Percentiles rank a stretch among this genome's conserved stretches.
These are phyloP conservation scores for Trematomus loennbergii DNA, from an alignment of 2,113 vertebrate genomes.

Conservation along the genomic window DNA sequence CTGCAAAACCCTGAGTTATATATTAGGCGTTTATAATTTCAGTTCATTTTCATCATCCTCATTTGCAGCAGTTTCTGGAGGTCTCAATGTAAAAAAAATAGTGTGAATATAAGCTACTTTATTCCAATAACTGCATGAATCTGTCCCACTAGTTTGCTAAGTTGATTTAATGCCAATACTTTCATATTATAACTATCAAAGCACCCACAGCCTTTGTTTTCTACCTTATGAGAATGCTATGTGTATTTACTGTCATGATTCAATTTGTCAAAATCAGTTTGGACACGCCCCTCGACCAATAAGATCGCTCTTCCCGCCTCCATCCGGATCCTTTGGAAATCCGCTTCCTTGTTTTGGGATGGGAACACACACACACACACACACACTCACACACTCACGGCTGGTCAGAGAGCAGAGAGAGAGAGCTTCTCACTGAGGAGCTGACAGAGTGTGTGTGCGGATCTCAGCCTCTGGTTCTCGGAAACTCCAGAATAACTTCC, in stretches of 20 bases:
- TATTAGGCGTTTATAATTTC: background rate
- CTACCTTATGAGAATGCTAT: too few relatives aligned
- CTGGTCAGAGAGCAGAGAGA: conserved; percentile 42
- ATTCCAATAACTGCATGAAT: too few relatives aligned
- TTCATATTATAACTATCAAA: too few relatives aligned
- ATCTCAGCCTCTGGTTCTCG: background rate
- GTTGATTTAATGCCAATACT: too few relatives aligned
- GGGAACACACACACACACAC: background rate
- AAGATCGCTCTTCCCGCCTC: background rate
- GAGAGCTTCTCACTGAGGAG: conserved; percentile 43
- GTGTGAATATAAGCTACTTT: too few relatives aligned
- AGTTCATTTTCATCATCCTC: too few relatives aligned
- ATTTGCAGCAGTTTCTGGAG: too few relatives aligned
- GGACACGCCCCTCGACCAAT: conserved; percentile 1
- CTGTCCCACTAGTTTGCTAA: too few relatives aligned
- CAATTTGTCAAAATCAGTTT: background rate
- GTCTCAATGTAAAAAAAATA: too few relatives aligned
- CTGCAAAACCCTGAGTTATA: background rate
- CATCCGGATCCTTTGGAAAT: conserved; percentile 34
- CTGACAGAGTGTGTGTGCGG: conserved; percentile 15
- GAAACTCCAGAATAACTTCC: background rate
- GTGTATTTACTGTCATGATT: too few relatives aligned
- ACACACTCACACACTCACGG: too few relatives aligned
- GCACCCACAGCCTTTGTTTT: too few relatives aligned
- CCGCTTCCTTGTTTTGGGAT: conserved; percentile 53